Base-by-base conservation (phyloP, 1,140 invertebrate genomes). In the Drosophila busckii region DNA sequence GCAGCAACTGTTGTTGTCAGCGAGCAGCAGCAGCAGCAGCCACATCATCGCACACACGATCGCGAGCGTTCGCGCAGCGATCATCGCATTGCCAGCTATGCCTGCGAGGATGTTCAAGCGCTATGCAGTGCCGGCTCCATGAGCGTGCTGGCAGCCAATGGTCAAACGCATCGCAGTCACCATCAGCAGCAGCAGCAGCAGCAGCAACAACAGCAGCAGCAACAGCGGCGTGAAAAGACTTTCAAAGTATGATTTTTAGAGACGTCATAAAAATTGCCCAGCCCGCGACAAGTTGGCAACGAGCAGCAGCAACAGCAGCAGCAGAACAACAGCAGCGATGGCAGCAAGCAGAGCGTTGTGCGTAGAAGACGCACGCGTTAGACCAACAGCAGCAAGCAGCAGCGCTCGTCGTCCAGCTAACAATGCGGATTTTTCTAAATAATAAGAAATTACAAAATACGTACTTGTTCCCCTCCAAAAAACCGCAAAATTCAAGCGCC, bases 161-260 rank as follows among this genome's bases (percentile, higher is more conserved):
- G 54, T 29, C 46, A 53, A 20, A 49, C 53, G 19, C 63, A 69
- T 32, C 48, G 70, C 23, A 59, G 54, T 9, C 60, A 73, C 19
- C 68, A 71, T 9, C 42, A 67, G 7, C 53, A 41, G 3, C 65
- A 65, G 1, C 70, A 70, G 6, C 71, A 70, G 6, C 71, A 64
- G 1, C 70, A 63, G 1, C 64, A 76, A 2, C 75, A 78, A 4
- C 80, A 80, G 2, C 73, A 84, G 22, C 84, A 78, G 32, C 85
- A 83, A 26, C 84, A 87, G 41, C 82, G 85, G 28, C 85, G 85
- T 12, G 85, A 87, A 56, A 87, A 87, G 80, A 87, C 85, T 15
- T 87, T 87, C 34, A 87, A 87, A 82, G 85, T 87, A 87, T 87
- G 85, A 87, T 87, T 87, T 87, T 87, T 87, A 87, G 85, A 87